Evolutionary conservation across 1,140 invertebrate genomes (phyloP).

Genomic region (Drosophila tropicalis): DNA sequence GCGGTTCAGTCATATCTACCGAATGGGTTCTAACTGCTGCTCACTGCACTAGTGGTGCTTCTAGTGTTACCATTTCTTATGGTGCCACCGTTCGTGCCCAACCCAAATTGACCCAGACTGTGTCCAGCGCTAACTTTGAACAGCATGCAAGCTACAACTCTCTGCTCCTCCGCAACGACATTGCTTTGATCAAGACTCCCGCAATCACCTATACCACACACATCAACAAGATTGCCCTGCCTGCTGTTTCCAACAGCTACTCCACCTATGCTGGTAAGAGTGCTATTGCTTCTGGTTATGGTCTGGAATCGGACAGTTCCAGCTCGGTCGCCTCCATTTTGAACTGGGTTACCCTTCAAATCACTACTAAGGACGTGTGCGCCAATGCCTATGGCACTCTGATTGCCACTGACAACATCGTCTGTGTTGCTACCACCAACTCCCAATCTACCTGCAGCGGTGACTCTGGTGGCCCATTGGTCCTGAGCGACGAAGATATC

Average conservation of each 20-base stretch:
- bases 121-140: slow-evolving; percentile 42
- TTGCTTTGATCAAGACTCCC: slow-evolving; percentile 57
- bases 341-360: slow-evolving; percentile 26
- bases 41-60: slow-evolving; percentile 84
- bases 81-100: slow-evolving; percentile 59
- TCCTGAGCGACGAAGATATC: slow-evolving; percentile 74
- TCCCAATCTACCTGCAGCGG: slow-evolving; percentile 81
- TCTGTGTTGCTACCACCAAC: slow-evolving; percentile 27
- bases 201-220: slow-evolving; percentile 14
- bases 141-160: slow-evolving; percentile 65
- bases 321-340: slow-evolving; percentile 43
- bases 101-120: slow-evolving; percentile 39
- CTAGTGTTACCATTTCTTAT: slow-evolving; percentile 49
- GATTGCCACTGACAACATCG: slow-evolving; percentile 48
- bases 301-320: slow-evolving; percentile 54
- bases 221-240: slow-evolving; percentile 51
- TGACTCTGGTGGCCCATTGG: slow-evolving; percentile 85
- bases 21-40: slow-evolving; percentile 86
- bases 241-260: slow-evolving; percentile 42
- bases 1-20: slow-evolving; percentile 85
- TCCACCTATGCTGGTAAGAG: slow-evolving; percentile 51
- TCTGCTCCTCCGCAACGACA: slow-evolving; percentile 51
- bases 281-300: slow-evolving; percentile 68
- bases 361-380: slow-evolving; percentile 37
- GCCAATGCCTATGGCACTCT: slow-evolving; percentile 38